Evolutionary conservation across 2,888 invertebrate genomes (phyloP).

Genomic region (Disparrhopalites patrizii): DNA sequence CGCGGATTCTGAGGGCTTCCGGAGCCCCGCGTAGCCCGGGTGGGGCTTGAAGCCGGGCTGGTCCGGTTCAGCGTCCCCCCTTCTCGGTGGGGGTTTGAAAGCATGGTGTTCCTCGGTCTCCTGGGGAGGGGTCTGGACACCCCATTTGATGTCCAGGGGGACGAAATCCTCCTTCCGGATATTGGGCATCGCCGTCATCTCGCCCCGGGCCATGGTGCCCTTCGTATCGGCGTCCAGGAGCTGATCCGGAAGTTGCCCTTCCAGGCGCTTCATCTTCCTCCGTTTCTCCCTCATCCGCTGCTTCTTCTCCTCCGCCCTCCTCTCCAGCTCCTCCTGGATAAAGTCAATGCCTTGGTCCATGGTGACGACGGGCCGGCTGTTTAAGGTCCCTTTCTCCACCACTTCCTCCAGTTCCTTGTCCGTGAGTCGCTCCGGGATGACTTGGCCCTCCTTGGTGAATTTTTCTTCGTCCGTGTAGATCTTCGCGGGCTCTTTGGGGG

Average conservation of each 20-base stretch:
- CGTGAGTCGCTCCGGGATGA: neutral
- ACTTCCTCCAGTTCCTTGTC: neutral
- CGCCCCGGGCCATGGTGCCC: neutral
- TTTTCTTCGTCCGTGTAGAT: neutral
- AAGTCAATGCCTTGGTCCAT: too few species aligned
- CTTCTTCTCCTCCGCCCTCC: too few species aligned
- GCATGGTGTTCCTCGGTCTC: neutral
- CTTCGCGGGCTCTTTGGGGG: too few species aligned
- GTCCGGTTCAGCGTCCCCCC: neutral
- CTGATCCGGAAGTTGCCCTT: neutral
- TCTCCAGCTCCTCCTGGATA: too few species aligned
- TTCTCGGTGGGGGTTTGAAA: constrained; percentile 5
- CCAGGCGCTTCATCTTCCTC: neutral
- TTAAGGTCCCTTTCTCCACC: neutral
- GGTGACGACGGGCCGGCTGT: neutral
- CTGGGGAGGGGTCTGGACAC: neutral
- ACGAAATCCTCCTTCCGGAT: neutral
- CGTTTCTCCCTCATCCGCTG: neutral
- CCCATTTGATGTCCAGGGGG: neutral
- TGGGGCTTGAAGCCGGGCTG: neutral
- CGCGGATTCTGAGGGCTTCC: too few species aligned
- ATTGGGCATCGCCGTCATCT: neutral
- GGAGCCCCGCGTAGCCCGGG: too few species aligned
- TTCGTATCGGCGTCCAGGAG: too few species aligned
- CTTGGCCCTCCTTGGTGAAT: neutral